These are phyloP conservation scores for Ostrea denselamellosa DNA, from an alignment of 1,140 invertebrate species.

Conservation along the genomic window DNA sequence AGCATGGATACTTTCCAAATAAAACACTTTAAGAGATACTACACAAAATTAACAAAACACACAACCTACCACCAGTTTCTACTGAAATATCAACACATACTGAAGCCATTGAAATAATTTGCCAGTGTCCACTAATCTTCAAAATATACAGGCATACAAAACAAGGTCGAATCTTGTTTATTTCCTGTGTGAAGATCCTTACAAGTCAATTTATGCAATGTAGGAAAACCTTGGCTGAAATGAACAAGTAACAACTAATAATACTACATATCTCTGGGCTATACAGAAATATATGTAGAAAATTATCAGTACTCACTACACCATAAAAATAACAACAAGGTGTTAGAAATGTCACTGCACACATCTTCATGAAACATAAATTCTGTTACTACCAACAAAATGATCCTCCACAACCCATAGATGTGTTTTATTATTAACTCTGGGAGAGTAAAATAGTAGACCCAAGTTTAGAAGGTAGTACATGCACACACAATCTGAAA, in stretches of 20 bases:
- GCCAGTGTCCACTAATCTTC: background rate
- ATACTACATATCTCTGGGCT: background rate
- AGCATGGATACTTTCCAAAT: no score
- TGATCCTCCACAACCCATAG: no score
- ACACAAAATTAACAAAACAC: no score
- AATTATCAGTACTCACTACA: background rate
- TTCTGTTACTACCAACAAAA: no score
- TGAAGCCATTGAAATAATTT: background rate
- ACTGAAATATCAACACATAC: no score
- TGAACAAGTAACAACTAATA: background rate
- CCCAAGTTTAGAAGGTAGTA: no score
- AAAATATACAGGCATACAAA: background rate
- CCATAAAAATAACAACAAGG: background rate
- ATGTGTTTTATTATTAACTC: no score
- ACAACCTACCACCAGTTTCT: no score
- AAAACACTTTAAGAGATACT: no score
- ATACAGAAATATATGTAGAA: slow-evolving; percentile 2
- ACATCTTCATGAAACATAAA: no score
- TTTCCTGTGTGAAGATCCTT: background rate
- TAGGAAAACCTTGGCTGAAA: slow-evolving; percentile 17
- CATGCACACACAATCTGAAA: no score
- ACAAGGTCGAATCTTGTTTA: background rate
- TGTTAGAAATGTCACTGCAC: background rate
- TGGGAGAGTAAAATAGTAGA: no score
- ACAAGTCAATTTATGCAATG: slow-evolving; percentile 13